phyloP scores from a whole-genome alignment of 2,797 vertebrate genomes.

The Prionace glauca region DNA sequence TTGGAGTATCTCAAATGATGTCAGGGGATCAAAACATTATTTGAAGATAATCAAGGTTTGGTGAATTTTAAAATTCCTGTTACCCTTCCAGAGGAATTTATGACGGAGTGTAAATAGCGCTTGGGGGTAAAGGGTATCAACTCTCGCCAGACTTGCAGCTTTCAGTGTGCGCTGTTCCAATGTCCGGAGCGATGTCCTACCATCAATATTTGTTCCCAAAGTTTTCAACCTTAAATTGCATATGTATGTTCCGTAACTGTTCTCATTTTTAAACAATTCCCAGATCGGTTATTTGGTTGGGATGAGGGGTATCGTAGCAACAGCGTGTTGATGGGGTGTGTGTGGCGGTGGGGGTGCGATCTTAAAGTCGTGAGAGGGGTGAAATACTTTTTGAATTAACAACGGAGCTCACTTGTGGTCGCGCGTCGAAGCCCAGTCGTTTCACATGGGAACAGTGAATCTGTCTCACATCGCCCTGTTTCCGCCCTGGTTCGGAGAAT shows the following conservation, averaged over 20 bases:
- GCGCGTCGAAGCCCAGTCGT: background rate
- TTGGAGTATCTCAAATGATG: background rate
- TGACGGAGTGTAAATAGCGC: background rate
- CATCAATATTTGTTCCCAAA: background rate
- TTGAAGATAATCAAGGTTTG: background rate
- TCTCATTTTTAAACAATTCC: conserved; percentile 7
- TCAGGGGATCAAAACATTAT: background rate
- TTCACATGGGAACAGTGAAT: background rate
- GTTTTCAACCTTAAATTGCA: background rate
- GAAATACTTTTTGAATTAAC: background rate
- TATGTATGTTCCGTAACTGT: background rate
- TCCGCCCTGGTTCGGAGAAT: conserved; percentile 25
- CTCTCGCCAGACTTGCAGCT: background rate
- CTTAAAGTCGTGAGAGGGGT: background rate
- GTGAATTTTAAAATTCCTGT: background rate
- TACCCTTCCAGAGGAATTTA: background rate
- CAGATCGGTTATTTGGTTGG: background rate
- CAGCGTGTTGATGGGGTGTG: background rate
- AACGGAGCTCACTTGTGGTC: conserved; percentile 5
- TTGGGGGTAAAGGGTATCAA: background rate
- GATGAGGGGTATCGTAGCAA: background rate
- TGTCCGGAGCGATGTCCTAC: background rate
- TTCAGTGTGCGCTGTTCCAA: background rate
- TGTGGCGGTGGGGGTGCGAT: background rate
- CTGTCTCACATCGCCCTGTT: background rate